These are phyloP conservation scores for Pitta sordida DNA, from an alignment of 2,113 vertebrate species.

Conservation along the genomic window DNA sequence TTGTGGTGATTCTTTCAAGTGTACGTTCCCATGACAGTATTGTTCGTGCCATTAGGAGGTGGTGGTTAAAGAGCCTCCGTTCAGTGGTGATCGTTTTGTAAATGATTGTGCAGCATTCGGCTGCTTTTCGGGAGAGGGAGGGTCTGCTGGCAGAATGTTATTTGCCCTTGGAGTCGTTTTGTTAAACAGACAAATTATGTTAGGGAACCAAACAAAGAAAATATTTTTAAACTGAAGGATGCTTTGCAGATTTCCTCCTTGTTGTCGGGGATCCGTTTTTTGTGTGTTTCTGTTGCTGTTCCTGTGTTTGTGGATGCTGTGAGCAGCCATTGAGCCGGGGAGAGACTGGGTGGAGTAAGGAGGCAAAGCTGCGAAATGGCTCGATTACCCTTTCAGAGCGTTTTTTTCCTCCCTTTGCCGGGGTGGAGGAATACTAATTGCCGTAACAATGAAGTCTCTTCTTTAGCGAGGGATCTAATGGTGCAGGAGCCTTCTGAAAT, in stretches of 20 bases:
- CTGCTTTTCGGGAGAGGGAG: conserved; percentile 42
- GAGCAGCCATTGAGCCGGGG: conserved; percentile 73
- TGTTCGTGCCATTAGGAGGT: neutral
- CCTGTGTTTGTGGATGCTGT: conserved; percentile 72
- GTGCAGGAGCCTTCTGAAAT: conserved; percentile 50
- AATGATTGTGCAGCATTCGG: conserved; percentile 65
- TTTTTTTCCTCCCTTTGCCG: conserved; percentile 36
- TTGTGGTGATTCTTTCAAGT: neutral
- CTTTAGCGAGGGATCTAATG: conserved; percentile 59
- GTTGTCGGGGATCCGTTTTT: conserved; percentile 29
- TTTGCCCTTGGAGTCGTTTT: conserved; percentile 13
- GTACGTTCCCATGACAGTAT: conserved; percentile 5
- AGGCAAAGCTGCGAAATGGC: conserved; percentile 77
- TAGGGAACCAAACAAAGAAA: conserved; percentile 59
- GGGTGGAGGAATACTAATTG: conserved; percentile 71
- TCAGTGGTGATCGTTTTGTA: conserved; percentile 32
- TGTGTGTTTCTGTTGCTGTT: conserved; percentile 44
- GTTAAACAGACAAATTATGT: neutral
- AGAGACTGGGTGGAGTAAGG: conserved; percentile 85
- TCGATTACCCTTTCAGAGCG: conserved; percentile 70
- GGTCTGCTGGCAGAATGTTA: conserved; percentile 36
- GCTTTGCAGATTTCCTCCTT: conserved; percentile 15
- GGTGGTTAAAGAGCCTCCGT: neutral
- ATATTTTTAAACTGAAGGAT: conserved; percentile 30
- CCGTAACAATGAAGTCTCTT: conserved; percentile 68